These are phyloP conservation scores for Helleia helle DNA, from an alignment of 2,888 invertebrate species.

Conservation along the genomic window DNA sequence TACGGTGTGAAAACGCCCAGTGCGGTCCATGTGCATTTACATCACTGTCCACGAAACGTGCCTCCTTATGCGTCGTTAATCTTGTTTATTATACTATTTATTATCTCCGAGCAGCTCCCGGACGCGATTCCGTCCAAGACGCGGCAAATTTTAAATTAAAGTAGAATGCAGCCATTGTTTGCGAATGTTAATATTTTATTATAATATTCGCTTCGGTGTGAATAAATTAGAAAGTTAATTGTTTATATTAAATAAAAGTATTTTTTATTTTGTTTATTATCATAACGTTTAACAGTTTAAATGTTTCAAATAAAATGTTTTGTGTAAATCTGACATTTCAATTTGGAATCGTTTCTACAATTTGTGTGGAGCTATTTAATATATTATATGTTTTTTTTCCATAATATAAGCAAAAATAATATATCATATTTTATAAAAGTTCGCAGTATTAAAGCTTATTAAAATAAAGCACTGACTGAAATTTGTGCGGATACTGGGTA, in stretches of 20 bases:
- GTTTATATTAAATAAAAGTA: neutral
- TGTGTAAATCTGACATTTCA: too few species aligned
- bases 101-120: slow-evolving; percentile 42
- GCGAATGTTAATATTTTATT: slow-evolving; percentile 11
- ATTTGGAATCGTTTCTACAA: too few species aligned
- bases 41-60: slow-evolving; percentile 63
- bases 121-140: slow-evolving; percentile 32
- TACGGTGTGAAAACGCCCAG: slow-evolving; percentile 30
- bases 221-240: slow-evolving; percentile 1
- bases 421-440: too few species aligned
- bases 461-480: too few species aligned
- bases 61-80: slow-evolving; percentile 67
- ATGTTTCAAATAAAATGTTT: too few species aligned
- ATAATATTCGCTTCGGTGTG: slow-evolving; percentile 1
- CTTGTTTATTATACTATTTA: slow-evolving; percentile 69
- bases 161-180: slow-evolving; percentile 20
- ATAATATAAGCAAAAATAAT: too few species aligned
- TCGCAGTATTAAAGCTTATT: too few species aligned
- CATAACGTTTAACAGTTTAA: neutral
- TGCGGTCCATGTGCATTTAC: slow-evolving; percentile 45
- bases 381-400: too few species aligned
- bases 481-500: too few species aligned
- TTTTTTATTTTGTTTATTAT: neutral
- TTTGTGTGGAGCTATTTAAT: too few species aligned
- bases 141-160: slow-evolving; percentile 37